Base-by-base conservation (phyloP, 2,113 vertebrate genomes). In the Redunca redunca region DNA sequence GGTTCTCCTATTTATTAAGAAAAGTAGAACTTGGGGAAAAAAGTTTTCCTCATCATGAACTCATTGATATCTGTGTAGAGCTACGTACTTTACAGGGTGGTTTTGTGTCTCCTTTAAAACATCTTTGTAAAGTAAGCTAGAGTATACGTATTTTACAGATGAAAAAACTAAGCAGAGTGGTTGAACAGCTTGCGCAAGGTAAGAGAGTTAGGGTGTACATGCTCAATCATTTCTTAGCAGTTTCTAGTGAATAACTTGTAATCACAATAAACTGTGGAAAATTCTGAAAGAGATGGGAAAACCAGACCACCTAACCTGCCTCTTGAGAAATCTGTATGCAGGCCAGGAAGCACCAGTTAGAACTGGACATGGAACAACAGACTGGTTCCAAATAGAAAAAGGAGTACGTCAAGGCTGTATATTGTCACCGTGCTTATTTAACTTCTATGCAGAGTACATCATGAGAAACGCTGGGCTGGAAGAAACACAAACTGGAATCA, bases 191-290 rank as follows among this genome's bases (percentile, higher is more conserved):
- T 96, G 7, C 7, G 36, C 50, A 89, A 11, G 26, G 33, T 85
- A 71, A 92, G 13, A 78, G 33, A 91, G 40, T 46, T 89, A 7
- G 8, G 86, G 2, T 40, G 67, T 89, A 89, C 77, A 85, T 36
- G 19, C 17, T 95, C 84, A 92, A 21, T 90, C 52, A 57, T 95
- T 88, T 91, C 30, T 88, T 78, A 81, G 64, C 6, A 92, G 2
- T 88, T 95, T 96, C 26, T 95, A 90, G 33, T 94, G 95, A 93
- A 90, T 85, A 83, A 78, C 81, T 71, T 81, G 36, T 89, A 90
- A 60, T 95, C 40, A 40, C 40, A 40, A 40, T 40, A 40, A 40
- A 40, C 40, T 40, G 40, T 40, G 40, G 40, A 40, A 40, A 40
- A 40, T 40, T 40, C 40, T 40, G 40, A 40, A 3, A 40, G 40